Conservation (phyloP, 2,797 vertebrate genomes). For the Microhierax caerulescens region DNA sequence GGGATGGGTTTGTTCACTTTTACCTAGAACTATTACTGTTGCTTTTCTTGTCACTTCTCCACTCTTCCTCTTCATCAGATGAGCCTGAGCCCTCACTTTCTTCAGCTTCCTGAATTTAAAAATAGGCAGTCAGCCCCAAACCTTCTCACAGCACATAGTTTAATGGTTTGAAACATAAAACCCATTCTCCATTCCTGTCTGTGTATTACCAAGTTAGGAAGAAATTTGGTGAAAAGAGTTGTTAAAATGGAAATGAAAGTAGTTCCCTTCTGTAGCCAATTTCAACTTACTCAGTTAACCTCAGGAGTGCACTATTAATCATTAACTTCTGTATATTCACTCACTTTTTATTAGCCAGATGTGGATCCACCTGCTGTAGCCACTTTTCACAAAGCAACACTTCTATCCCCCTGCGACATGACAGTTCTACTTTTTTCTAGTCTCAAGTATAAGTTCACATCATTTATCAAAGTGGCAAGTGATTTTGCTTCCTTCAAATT, state of each 20-base stretch:
- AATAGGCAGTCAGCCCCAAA: background rate
- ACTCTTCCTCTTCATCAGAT: slow-evolving; percentile 89
- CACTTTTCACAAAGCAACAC: background rate
- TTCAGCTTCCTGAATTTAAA: slow-evolving; percentile 67
- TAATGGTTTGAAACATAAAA: background rate
- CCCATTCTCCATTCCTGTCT: background rate
- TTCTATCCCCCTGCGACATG: background rate
- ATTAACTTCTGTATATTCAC: background rate
- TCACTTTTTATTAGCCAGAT: background rate
- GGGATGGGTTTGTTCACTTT: background rate
- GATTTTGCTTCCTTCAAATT: background rate
- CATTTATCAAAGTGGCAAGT: background rate
- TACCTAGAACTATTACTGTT: slow-evolving; percentile 89
- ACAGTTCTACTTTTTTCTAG: background rate
- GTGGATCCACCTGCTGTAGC: background rate
- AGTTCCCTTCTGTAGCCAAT: background rate
- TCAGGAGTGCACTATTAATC: background rate
- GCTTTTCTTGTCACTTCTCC: slow-evolving; percentile 90
- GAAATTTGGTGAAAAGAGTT: background rate
- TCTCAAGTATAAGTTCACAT: background rate
- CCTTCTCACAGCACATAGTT: background rate
- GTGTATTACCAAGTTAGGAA: background rate
- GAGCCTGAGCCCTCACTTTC: slow-evolving; percentile 76
- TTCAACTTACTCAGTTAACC: background rate
- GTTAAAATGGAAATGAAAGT: background rate